Conservation (phyloP, 2,888 invertebrate species). For the Xylophagus ater region DNA sequence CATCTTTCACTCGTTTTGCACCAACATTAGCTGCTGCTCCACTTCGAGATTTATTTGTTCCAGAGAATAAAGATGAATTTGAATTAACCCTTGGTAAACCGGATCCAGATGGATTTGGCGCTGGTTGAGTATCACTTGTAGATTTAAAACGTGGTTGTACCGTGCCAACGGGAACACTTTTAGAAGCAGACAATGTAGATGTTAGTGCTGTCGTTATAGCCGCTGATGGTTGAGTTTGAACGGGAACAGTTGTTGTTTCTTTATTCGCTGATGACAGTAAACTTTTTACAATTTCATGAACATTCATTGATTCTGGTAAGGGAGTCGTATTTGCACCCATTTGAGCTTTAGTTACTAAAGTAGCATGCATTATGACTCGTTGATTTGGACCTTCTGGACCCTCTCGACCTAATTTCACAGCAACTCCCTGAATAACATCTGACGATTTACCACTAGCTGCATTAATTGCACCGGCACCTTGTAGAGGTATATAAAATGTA, state of each 20-base stretch:
- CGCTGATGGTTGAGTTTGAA: constrained; percentile 13
- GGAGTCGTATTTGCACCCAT: constrained; percentile 37
- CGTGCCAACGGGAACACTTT: constrained; percentile 42
- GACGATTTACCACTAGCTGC: constrained; percentile 26
- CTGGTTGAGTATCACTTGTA: constrained; percentile 16
- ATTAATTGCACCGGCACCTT: constrained; percentile 36
- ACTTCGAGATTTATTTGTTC: constrained; percentile 33
- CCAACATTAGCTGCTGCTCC: constrained; percentile 29
- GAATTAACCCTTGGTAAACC: constrained; percentile 35
- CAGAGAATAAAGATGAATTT: constrained; percentile 35
- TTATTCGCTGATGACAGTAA: constrained; percentile 26
- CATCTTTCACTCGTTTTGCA: constrained; percentile 31
- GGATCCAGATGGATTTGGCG: constrained; percentile 15
- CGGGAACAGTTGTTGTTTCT: constrained; percentile 15
- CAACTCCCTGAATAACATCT: constrained; percentile 49
- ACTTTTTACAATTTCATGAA: constrained; percentile 37
- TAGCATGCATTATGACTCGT: constrained; percentile 50
- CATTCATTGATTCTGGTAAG: constrained; percentile 34
- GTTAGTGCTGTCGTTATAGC: constrained; percentile 8
- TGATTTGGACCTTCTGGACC: constrained; percentile 52
- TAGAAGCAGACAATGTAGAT: constrained; percentile 17
- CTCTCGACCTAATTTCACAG: constrained; percentile 51
- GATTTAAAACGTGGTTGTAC: constrained; percentile 43
- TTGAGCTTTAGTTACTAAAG: constrained; percentile 50
- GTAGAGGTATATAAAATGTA: constrained; percentile 53